These are phyloP conservation scores for Melospiza georgiana DNA, from an alignment of 2,113 vertebrate species.

Conservation along the genomic window DNA sequence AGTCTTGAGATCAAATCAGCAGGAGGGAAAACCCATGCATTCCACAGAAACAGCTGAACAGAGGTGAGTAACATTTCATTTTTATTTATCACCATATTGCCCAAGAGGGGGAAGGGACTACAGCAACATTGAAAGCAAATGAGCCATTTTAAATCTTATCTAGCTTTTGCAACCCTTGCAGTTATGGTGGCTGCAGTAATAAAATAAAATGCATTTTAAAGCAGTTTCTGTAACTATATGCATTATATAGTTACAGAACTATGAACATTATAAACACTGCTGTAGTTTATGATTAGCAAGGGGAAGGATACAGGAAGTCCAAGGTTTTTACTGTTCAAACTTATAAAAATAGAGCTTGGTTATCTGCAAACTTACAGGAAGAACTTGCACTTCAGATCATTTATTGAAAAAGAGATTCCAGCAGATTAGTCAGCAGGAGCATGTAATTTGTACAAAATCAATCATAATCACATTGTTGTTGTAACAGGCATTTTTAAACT, in stretches of 20 bases:
- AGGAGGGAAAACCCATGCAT: neutral
- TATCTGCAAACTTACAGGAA: neutral
- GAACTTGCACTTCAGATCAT: conserved; percentile 45
- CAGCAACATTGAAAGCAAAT: neutral
- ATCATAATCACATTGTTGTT: conserved; percentile 44
- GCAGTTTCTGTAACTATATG: neutral
- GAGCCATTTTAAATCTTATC: neutral
- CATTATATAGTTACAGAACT: neutral
- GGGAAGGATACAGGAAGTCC: neutral
- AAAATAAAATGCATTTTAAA: neutral
- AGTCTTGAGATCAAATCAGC: neutral
- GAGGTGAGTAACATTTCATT: neutral
- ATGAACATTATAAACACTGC: neutral
- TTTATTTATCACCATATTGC: neutral
- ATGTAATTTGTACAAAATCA: conserved; percentile 61
- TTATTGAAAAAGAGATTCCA: conserved; percentile 70
- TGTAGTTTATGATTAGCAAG: neutral
- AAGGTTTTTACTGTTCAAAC: neutral
- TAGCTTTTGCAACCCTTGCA: neutral
- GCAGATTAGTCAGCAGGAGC: conserved; percentile 36
- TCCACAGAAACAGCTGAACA: neutral
- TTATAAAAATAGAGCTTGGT: conserved; percentile 13
- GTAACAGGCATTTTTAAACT: conserved; percentile 62
- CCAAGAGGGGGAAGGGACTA: neutral
- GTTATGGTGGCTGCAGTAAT: neutral